Conservation (phyloP, 2,888 invertebrate genomes). For the Anoplius nigerrimus region DNA sequence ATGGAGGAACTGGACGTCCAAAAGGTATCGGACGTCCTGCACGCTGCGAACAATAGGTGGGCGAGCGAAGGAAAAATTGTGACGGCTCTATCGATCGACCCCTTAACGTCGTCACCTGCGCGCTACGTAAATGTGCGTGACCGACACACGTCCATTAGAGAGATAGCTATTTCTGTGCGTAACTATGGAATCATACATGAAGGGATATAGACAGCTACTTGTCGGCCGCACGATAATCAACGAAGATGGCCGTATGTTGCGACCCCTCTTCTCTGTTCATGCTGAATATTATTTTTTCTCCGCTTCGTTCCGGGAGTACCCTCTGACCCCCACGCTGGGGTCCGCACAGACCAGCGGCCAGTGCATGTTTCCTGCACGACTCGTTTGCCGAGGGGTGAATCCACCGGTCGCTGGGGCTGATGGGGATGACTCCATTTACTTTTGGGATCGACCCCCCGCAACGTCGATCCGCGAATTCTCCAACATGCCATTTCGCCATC, state of each 20-base stretch:
- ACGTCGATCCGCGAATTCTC: too few species aligned
- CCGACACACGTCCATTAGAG: background rate
- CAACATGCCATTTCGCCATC: too few species aligned
- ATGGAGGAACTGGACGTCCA: background rate
- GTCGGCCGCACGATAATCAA: conserved; percentile 46
- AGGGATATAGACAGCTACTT: conserved; percentile 15
- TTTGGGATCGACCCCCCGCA: too few species aligned
- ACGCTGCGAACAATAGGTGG: background rate
- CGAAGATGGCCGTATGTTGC: conserved; percentile 9
- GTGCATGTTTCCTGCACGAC: background rate
- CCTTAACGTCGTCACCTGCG: conserved; percentile 21
- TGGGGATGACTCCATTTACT: conserved; percentile 8
- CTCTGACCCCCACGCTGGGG: too few species aligned
- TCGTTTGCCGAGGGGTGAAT: background rate
- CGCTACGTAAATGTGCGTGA: background rate
- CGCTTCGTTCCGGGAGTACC: too few species aligned
- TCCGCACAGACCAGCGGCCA: too few species aligned
- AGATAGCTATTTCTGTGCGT: conserved; percentile 2
- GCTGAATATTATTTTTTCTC: conserved; percentile 12
- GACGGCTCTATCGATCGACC: conserved; percentile 33
- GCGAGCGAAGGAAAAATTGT: conserved; percentile 30
- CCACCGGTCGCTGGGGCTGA: background rate
- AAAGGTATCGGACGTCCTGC: background rate
- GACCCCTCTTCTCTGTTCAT: conserved; percentile 4
- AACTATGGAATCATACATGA: too few species aligned